Conservation (phyloP, 1,140 invertebrate genomes). For the Sycobia sp. region DNA sequence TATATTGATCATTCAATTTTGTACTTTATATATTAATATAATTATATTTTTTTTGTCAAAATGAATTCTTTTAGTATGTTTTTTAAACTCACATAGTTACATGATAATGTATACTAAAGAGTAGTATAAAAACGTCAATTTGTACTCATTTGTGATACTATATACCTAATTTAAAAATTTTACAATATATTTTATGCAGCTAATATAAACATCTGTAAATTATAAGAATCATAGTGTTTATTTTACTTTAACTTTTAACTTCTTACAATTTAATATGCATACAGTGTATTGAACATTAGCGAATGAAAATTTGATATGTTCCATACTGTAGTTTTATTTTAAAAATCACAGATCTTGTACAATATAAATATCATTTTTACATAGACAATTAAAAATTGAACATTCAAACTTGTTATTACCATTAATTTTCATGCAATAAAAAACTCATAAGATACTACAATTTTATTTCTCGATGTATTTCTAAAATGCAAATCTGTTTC, state of each 20-base stretch:
- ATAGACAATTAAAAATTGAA: constrained; percentile 39
- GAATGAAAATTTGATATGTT: constrained; percentile 20
- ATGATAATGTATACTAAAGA: no score
- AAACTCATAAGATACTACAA: constrained; percentile 5
- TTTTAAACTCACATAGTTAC: no score
- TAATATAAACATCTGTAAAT: constrained; percentile 3
- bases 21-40: no score
- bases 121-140: neutral
- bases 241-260: constrained; percentile 17
- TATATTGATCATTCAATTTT: no score
- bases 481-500: constrained; percentile 12
- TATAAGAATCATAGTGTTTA: constrained; percentile 31
- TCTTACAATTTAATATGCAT: constrained; percentile 21
- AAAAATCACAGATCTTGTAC: constrained; percentile 43
- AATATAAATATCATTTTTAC: constrained; percentile 45
- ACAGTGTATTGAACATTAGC: constrained; percentile 20
- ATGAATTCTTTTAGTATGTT: no score
- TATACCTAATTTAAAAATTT: no score
- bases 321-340: constrained; percentile 19
- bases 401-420: constrained; percentile 23
- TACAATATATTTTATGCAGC: no score
- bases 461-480: constrained; percentile 18
- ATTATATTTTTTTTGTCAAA: no score
- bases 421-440: constrained; percentile 32
- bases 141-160: no score